Evolutionary conservation across 2,797 vertebrate genomes (phyloP).

Genomic region (Nasua narica): DNA sequence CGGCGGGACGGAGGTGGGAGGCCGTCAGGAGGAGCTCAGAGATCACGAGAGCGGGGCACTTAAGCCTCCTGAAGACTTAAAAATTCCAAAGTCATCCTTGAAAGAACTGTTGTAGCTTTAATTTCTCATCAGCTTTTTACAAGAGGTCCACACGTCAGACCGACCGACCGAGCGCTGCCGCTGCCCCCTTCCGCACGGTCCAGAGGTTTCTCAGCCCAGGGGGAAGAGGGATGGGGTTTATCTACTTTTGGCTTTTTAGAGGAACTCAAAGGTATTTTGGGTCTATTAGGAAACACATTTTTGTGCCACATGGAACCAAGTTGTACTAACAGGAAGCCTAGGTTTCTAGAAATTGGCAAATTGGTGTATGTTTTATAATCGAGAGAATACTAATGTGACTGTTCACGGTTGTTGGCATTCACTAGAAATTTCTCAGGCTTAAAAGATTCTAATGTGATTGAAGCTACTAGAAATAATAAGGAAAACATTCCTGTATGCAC

Average conservation of each 20-base stretch:
- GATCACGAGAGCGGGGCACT: accelerated
- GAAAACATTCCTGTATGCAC: neutral
- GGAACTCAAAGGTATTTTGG: neutral
- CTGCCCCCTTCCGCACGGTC: too few species aligned
- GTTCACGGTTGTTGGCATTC: neutral
- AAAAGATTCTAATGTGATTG: neutral
- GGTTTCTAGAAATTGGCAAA: neutral
- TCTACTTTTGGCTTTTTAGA: neutral
- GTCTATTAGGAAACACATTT: neutral
- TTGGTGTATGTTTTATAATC: accelerated
- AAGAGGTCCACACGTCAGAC: too few species aligned
- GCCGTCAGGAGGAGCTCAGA: too few species aligned
- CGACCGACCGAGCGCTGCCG: too few species aligned
- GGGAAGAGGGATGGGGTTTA: neutral
- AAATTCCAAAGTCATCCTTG: neutral
- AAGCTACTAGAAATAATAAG: neutral
- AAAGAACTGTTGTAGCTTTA: neutral
- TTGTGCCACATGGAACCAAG: neutral
- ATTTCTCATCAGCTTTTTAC: neutral
- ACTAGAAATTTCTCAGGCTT: neutral
- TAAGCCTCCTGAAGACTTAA: too few species aligned
- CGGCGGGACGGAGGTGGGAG: too few species aligned
- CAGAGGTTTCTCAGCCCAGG: neutral
- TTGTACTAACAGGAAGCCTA: neutral
- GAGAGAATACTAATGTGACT: too few species aligned